Conservation (phyloP, 1,140 invertebrate species). For the Eueides isabella region DNA sequence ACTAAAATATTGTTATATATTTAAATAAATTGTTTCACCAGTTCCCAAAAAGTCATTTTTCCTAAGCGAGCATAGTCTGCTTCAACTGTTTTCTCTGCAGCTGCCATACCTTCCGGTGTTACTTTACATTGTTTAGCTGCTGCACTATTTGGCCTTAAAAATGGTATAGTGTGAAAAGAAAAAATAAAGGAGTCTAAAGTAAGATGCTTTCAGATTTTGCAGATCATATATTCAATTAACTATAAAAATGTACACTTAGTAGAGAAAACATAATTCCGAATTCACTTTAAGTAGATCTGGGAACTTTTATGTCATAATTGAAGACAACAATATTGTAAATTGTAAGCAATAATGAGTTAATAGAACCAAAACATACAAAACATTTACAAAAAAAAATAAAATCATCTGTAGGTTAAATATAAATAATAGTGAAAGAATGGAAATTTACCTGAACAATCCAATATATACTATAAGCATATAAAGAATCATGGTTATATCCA, state of each 20-base stretch:
- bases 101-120: slow-evolving; percentile 82
- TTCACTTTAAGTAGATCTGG: too few species aligned
- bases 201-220: too few species aligned
- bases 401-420: too few species aligned
- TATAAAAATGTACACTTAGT: too few species aligned
- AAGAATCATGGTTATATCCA: slow-evolving; percentile 47
- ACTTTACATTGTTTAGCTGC: slow-evolving; percentile 79
- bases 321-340: too few species aligned
- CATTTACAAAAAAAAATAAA: too few species aligned
- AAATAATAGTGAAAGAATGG: neutral
- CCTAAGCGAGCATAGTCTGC: slow-evolving; percentile 89
- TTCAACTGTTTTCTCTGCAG: slow-evolving; percentile 85
- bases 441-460: slow-evolving; percentile 60
- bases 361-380: too few species aligned
- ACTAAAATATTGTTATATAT: neutral
- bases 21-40: slow-evolving; percentile 44
- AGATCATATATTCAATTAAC: too few species aligned
- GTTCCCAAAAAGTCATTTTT: slow-evolving; percentile 91
- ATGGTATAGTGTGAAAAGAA: neutral
- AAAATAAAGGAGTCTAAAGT: too few species aligned
- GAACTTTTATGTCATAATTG: too few species aligned
- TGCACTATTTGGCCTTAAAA: slow-evolving; percentile 80
- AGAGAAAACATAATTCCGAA: too few species aligned
- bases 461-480: slow-evolving; percentile 52
- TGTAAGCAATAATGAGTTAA: too few species aligned